A percentile compares a stretch with the other conserved stretches of the same genome.
Conservation (phyloP, 1,140 invertebrate genomes). For the Drosophila serrata region DNA sequence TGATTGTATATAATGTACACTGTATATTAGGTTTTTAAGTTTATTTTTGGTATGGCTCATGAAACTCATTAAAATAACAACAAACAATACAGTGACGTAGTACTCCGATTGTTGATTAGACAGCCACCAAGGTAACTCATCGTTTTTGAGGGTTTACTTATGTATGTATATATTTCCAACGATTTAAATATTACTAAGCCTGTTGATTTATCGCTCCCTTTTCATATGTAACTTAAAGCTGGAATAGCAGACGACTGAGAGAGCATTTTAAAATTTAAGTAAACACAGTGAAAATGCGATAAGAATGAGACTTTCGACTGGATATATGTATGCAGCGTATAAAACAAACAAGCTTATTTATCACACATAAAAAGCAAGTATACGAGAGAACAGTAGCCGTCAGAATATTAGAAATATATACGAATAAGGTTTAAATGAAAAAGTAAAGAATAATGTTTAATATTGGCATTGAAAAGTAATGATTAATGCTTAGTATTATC, state of each 20-base stretch:
- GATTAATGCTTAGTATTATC: too few relatives aligned
- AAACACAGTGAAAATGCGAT: constrained; percentile 37
- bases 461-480: background rate
- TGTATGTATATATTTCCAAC: too few relatives aligned
- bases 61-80: constrained; percentile 24
- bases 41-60: constrained; percentile 27
- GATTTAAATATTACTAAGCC: constrained; percentile 8
- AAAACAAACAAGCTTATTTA: constrained; percentile 38
- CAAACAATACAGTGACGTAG: constrained; percentile 32
- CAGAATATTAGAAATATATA: background rate
- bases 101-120: constrained; percentile 22
- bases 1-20: constrained; percentile 6
- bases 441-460: too few relatives aligned
- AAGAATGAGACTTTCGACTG: constrained; percentile 42
- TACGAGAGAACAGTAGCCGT: constrained; percentile 6
- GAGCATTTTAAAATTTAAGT: constrained; percentile 26
- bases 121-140: constrained; percentile 9
- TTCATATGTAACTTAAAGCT: constrained; percentile 3
- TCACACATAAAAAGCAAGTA: constrained; percentile 10
- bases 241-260: constrained; percentile 15
- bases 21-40: constrained; percentile 17
- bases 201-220: constrained; percentile 25
- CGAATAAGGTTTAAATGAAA: background rate
- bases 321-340: constrained; percentile 23
- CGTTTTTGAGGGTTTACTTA: constrained; percentile 11